phyloP scores from a whole-genome alignment of 2,113 vertebrate genomes.

The Eonycteris spelaea region DNA sequence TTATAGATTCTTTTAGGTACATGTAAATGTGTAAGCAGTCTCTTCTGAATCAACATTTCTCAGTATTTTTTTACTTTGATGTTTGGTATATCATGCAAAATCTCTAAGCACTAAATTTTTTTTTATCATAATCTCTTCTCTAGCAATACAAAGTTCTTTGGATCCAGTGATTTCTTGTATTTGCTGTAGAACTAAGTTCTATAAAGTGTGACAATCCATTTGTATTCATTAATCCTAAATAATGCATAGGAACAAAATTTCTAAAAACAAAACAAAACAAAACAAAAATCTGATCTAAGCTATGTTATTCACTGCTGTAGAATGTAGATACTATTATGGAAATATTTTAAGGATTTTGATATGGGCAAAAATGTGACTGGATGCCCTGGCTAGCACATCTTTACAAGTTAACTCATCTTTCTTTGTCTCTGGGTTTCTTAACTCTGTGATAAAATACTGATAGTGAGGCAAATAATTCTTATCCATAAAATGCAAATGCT shows the following conservation, averaged over 20 bases:
- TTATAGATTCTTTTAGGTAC: neutral
- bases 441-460: neutral
- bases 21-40: accelerated
- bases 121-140: neutral
- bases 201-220: neutral
- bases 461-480: neutral
- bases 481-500: neutral
- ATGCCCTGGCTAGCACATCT: neutral
- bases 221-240: neutral
- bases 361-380: neutral
- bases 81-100: neutral
- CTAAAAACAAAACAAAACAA: neutral
- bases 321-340: neutral
- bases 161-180: neutral
- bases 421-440: neutral
- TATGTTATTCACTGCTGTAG: neutral
- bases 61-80: neutral
- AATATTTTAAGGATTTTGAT: neutral
- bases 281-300: neutral
- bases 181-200: neutral
- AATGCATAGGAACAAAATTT: neutral
- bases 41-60: neutral
- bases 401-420: neutral
- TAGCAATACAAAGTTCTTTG: neutral
- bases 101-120: neutral